Evolutionary conservation across 2,113 vertebrate species (phyloP).

Genomic region (Mus musculus): DNA sequence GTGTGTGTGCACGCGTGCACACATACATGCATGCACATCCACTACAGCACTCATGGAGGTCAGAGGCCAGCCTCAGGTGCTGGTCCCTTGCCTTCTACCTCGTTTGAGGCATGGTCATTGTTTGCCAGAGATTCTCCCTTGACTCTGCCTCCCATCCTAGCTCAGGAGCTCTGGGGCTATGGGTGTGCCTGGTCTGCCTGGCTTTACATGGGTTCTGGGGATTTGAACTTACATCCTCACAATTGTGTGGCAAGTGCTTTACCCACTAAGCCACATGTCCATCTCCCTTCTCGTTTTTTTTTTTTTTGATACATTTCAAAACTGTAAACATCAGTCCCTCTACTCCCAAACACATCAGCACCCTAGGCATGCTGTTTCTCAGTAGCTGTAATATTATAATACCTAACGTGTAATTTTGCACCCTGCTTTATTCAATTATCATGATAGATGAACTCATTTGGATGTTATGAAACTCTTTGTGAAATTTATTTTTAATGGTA

Average conservation of each 20-base stretch:
- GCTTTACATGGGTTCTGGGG: not conserved
- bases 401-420: slow-evolving; percentile 39
- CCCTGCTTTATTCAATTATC: slow-evolving; percentile 58
- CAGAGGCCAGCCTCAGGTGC: not conserved
- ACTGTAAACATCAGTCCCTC: not conserved
- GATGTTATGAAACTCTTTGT: slow-evolving; percentile 53
- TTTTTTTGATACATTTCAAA: not conserved
- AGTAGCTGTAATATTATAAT: not conserved
- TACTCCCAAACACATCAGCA: not conserved
- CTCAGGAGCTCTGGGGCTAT: not conserved
- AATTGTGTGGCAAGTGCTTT: not conserved
- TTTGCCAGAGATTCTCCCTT: not conserved
- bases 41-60: too few relatives aligned
- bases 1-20: too few relatives aligned
- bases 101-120: not conserved
- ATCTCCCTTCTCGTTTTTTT: not conserved
- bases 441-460: slow-evolving; percentile 26
- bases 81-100: not conserved
- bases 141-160: not conserved
- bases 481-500: slow-evolving; percentile 68
- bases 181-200: not conserved
- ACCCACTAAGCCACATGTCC: not conserved
- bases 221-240: not conserved
- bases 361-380: not conserved
- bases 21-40: too few relatives aligned